Conservation (phyloP, 2,888 invertebrate genomes). For the Taenaris catops region DNA sequence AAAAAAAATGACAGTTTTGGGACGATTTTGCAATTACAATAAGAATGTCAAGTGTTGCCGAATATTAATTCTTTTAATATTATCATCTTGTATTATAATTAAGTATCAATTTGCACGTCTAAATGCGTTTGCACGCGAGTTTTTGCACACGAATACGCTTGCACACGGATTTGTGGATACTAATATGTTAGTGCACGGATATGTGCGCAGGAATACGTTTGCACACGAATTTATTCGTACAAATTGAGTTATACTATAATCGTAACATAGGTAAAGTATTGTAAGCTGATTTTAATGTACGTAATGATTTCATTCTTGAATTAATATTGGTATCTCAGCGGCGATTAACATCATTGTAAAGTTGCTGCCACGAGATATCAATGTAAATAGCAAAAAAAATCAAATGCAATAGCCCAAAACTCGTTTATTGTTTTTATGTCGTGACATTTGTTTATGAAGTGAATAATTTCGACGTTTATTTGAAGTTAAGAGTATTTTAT, state of each 20-base stretch:
- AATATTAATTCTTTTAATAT: slow-evolving; percentile 75
- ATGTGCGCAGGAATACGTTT: slow-evolving; percentile 1
- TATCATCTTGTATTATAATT: slow-evolving; percentile 72
- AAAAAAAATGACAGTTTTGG: slow-evolving; percentile 16
- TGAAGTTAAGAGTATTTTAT: slow-evolving; percentile 37
- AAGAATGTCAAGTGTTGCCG: slow-evolving; percentile 79
- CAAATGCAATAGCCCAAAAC: slow-evolving; percentile 78
- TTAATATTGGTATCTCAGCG: slow-evolving; percentile 55
- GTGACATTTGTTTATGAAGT: slow-evolving; percentile 47
- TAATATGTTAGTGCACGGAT: slow-evolving; percentile 36
- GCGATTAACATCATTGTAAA: slow-evolving; percentile 23
- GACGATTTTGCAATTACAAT: slow-evolving; percentile 39
- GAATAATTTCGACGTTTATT: slow-evolving; percentile 39
- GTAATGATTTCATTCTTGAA: slow-evolving; percentile 75
- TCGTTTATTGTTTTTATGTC: slow-evolving; percentile 52
- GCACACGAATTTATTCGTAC: slow-evolving; percentile 4
- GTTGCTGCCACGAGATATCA: slow-evolving; percentile 37
- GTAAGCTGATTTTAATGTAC: slow-evolving; percentile 76
- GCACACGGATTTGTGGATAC: not conserved
- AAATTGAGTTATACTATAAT: slow-evolving; percentile 56
- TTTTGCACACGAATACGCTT: slow-evolving; percentile 43
- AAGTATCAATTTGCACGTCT: slow-evolving; percentile 52
- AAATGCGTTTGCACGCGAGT: slow-evolving; percentile 25
- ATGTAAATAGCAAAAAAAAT: slow-evolving; percentile 59
- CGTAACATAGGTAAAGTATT: slow-evolving; percentile 73